Evolutionary conservation across 2,797 vertebrate genomes (phyloP), one percentile per base, ranked within the genome.

Genomic region (Arrhamphus sclerolepis): DNA sequence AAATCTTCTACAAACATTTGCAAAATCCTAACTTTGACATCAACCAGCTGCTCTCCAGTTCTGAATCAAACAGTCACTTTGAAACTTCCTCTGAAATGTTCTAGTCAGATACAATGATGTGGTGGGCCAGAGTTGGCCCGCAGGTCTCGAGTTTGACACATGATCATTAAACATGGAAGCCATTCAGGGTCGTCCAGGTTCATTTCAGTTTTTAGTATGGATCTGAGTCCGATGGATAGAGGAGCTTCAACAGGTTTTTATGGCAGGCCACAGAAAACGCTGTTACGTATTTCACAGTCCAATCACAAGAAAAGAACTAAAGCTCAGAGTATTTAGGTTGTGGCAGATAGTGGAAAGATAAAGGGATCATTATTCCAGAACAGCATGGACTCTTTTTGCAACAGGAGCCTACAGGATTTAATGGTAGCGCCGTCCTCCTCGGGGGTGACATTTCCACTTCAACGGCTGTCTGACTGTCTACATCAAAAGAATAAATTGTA

Each of bases 281-380:
- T 5, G 20, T 26, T 7, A n/a, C 20, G 21, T 18, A 42, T 47
- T 59, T 50, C 4, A 56, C 29, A 42, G 39, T 43, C 14, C 0
- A 20, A 31, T 26, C 20, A 24, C 19, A 29, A 13, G 47, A 52
- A 28, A 13, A 22, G 26, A 13, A 18, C 40, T 42, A 9, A 56
- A 74, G 21, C 42, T 21, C 0, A 0, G 5, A 57, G 22, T 29
- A 22, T 34, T 34, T 34, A 44, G 17, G 24, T 64, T 65, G 10
- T 7, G 14, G n/a, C 42, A 49, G 65, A 61, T 57, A 62, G 65
- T 50, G 20, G 20, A 59, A 48, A 66, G 42, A 63, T 50, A 66
- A 69, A 49, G 2, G 51, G 17, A 52, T 34, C 49, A 29, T 60
- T 19, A 54, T 56, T 50, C 47, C 19, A 13, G 31, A 10, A 34